phyloP scores from a whole-genome alignment of 2,797 vertebrate species.

The Girardinus metallicus region DNA sequence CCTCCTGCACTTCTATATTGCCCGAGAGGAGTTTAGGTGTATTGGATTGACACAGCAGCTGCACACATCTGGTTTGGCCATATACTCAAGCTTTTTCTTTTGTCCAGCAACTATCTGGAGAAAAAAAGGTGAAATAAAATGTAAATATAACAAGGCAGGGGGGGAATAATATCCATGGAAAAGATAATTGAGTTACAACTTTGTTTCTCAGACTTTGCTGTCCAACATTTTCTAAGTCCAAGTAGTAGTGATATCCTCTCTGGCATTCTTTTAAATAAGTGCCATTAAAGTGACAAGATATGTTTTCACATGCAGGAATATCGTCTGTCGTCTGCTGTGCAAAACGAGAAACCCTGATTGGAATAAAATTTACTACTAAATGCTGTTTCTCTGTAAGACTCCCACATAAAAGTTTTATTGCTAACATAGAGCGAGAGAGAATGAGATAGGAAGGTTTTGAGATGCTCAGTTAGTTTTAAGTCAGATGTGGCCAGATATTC shows the following conservation, averaged over 20 bases:
- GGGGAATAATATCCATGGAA: slow-evolving; percentile 35
- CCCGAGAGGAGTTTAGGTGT: slow-evolving; percentile 70
- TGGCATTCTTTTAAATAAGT: slow-evolving; percentile 3
- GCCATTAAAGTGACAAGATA: slow-evolving; percentile 9
- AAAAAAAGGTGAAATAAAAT: slow-evolving; percentile 61
- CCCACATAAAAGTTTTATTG: neutral
- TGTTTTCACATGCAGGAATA: neutral
- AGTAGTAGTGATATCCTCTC: slow-evolving; percentile 16
- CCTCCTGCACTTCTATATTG: slow-evolving; percentile 76
- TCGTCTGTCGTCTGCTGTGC: neutral
- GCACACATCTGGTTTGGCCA: slow-evolving; percentile 77
- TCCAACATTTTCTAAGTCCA: slow-evolving; percentile 13
- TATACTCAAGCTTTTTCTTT: slow-evolving; percentile 35
- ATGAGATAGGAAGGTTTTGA: neutral
- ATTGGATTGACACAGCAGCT: slow-evolving; percentile 75
- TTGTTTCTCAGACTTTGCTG: slow-evolving; percentile 29
- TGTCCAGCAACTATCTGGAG: slow-evolving; percentile 48
- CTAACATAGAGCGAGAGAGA: neutral
- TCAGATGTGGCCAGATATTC: neutral
- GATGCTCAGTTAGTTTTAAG: neutral
- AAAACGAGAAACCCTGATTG: neutral
- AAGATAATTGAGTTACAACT: slow-evolving; percentile 12
- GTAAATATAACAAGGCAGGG: slow-evolving; percentile 54
- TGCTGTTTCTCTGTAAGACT: neutral
- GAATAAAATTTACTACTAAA: neutral